These are phyloP conservation scores for Drosophila gunungcola DNA, from an alignment of 1,140 invertebrate species.

Conservation along the genomic window DNA sequence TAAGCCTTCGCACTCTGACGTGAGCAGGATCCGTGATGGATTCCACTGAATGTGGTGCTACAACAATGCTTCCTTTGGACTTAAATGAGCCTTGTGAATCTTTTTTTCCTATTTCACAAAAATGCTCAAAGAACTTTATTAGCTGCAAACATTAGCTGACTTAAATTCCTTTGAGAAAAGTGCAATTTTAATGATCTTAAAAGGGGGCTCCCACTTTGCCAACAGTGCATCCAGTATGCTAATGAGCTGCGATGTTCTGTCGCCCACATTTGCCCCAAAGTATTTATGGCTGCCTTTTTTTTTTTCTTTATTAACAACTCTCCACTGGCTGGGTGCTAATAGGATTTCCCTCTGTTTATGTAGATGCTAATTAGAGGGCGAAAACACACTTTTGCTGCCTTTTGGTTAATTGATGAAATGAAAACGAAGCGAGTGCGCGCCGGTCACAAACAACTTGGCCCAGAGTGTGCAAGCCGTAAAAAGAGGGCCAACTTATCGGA, in stretches of 20 bases:
- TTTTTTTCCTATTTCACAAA: too few species aligned
- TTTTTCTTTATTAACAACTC: constrained; percentile 34
- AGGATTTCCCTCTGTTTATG: constrained; percentile 79
- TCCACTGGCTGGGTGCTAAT: constrained; percentile 47
- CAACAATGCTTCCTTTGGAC: too few species aligned
- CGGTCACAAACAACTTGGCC: constrained; percentile 40
- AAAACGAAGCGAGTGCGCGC: constrained; percentile 44
- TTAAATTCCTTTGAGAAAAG: not conserved
- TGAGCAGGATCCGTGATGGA: not conserved
- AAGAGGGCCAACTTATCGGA: constrained; percentile 63
- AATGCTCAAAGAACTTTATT: too few species aligned
- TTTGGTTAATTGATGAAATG: constrained; percentile 81
- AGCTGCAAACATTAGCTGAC: too few species aligned
- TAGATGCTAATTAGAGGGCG: constrained; percentile 79
- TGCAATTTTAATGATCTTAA: constrained; percentile 6
- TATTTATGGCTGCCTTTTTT: constrained; percentile 42
- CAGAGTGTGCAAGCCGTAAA: constrained; percentile 35
- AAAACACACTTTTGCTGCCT: constrained; percentile 76
- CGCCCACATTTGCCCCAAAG: constrained; percentile 30
- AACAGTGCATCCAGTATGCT: constrained; percentile 18
- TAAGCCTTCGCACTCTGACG: not conserved
- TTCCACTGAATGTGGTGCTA: too few species aligned
- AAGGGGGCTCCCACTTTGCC: not conserved
- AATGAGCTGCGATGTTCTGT: constrained; percentile 50
- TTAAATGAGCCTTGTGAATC: too few species aligned